Evolutionary conservation across 1,140 invertebrate genomes (phyloP).

Genomic region (Sinonovacula constricta): DNA sequence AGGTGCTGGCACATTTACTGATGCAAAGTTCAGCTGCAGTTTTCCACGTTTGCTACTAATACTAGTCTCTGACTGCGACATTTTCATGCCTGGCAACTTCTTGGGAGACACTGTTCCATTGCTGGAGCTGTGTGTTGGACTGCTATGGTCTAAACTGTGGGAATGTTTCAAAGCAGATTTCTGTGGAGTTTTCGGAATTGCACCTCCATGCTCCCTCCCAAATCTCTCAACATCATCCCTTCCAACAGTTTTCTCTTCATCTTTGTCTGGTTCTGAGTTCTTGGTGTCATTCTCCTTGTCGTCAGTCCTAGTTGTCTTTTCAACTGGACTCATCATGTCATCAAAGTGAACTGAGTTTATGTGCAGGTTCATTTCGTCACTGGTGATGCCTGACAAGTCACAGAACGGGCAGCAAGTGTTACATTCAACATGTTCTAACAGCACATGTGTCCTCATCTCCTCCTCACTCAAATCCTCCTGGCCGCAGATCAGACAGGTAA

Average conservation of each 20-base stretch:
- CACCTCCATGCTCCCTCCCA: conserved; percentile 29
- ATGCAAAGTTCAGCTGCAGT: conserved; percentile 39
- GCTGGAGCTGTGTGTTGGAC: conserved; percentile 16
- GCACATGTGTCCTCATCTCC: conserved; percentile 88
- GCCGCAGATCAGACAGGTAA: conserved; percentile 88
- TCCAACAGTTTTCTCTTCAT: not conserved
- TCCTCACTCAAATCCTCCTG: conserved; percentile 88
- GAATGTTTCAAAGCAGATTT: conserved; percentile 39
- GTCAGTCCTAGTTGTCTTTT: not conserved
- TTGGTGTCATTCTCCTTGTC: not conserved
- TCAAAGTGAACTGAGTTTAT: conserved; percentile 90
- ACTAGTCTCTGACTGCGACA: conserved; percentile 42
- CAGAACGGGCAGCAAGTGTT: conserved; percentile 89
- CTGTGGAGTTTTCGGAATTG: conserved; percentile 28
- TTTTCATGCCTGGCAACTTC: conserved; percentile 40
- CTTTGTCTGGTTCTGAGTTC: conserved; percentile 13
- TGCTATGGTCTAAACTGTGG: conserved; percentile 45
- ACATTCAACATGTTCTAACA: conserved; percentile 87
- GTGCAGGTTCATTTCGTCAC: conserved; percentile 87
- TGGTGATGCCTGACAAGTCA: conserved; percentile 85
- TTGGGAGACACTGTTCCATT: conserved; percentile 10
- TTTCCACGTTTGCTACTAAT: conserved; percentile 30
- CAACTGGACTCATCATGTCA: conserved; percentile 72
- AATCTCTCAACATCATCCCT: conserved; percentile 35
- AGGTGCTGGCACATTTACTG: conserved; percentile 40